Evolutionary conservation across 2,113 vertebrate genomes (phyloP), one percentile per base, ranked within the genome.

Genomic region (Perccottus glenii): DNA sequence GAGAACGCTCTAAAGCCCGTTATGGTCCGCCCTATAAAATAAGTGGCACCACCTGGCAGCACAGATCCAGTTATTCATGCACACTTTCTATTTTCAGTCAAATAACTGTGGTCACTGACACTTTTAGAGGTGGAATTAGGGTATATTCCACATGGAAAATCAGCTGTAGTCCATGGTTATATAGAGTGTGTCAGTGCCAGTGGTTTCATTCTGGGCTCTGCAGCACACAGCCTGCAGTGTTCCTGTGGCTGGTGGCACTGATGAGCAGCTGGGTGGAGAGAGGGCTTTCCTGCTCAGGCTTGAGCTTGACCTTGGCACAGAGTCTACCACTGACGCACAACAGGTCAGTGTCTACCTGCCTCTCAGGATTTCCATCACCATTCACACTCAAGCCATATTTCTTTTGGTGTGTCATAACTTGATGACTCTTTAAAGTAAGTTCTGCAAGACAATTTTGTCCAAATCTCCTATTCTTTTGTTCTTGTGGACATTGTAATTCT

Each of bases 181-280:
- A 73, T 80, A 77, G 67, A 19, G 77, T 77, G 55, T 73, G 59
- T 80, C 62, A 55, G 45, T 80, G 80, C 85, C 82, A 79, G 86
- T 73, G 80, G 85, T 83, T 89, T 85, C 75, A 84, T 76, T 80
- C 82, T 83, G 81, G 81, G 78, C 82, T 12, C 66, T 53, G 48
- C 60, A 57, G 67, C 71, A 46, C 77, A 87, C 76, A 89, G 72
- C 79, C 77, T 61, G 55, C 58, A 48, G 73, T 78, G 83, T 88
- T 83, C 87, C 84, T 80, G 75, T 78, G 85, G 78, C 75, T 76
- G 72, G 65, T 83, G 77, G 80, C 68, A 75, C 36, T 71, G 82
- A 83, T 83, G 87, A 88, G 85, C 77, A 81, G 85, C 73, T 81
- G 89, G 83, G 86, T 74, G 81, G 86, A 80, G 85, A 85, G 87